Evolutionary conservation across 1,140 invertebrate species (phyloP).

Genomic region (Reticulitermes speratus): DNA sequence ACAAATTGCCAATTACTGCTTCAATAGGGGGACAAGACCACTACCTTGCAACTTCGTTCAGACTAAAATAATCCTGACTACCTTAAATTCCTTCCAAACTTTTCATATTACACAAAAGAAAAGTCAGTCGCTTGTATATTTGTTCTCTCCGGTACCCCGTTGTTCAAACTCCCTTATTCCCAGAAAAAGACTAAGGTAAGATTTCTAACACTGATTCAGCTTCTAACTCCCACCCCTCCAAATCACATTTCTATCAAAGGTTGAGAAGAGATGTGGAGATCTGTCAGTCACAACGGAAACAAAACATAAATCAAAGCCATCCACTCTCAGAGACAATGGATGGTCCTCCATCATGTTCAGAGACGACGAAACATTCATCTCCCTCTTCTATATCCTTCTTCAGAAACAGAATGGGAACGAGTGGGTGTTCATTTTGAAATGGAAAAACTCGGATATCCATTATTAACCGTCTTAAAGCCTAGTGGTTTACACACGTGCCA

Average conservation of each 20-base stretch:
- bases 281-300: not conserved
- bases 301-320: no score
- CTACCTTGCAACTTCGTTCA: not conserved
- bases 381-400: no score
- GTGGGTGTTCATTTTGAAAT: no score
- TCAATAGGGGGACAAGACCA: not conserved
- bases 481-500: no score
- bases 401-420: no score
- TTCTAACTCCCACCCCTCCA: not conserved
- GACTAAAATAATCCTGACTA: not conserved
- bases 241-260: not conserved
- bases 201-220: not conserved
- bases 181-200: not conserved
- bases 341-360: no score
- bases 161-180: not conserved
- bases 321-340: no score
- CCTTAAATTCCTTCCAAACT: no score
- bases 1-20: conserved; percentile 2
- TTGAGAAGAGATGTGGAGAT: not conserved
- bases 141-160: not conserved
- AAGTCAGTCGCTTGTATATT: not conserved
- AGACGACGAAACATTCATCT: no score
- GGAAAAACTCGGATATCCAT: no score
- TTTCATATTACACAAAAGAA: not conserved
- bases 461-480: no score